Evolutionary conservation across 1,140 invertebrate species (phyloP).

Genomic region (Aphelinus certus): DNA sequence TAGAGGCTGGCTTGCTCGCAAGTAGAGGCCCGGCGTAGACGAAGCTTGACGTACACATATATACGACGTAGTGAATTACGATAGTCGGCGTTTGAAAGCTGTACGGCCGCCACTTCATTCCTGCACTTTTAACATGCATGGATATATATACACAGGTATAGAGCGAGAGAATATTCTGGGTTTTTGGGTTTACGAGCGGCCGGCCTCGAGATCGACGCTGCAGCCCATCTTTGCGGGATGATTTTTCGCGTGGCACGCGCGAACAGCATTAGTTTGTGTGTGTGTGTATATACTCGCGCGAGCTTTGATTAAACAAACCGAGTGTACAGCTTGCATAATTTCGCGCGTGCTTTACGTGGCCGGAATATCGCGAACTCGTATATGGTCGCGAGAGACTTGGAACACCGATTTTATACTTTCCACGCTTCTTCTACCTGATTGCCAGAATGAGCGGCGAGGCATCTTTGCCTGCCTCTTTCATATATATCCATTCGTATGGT

Average conservation of each 20-base stretch:
- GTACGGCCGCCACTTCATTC: background rate
- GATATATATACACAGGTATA: too few species aligned
- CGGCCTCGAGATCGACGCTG: too few species aligned
- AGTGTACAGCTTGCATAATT: too few species aligned
- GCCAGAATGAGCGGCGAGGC: background rate
- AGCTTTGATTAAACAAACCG: too few species aligned
- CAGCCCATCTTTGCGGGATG: background rate
- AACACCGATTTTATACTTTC: too few species aligned
- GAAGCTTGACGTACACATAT: background rate
- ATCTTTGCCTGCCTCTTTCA: background rate
- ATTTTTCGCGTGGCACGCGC: background rate
- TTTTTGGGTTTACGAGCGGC: constrained; percentile 34
- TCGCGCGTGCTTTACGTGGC: too few species aligned
- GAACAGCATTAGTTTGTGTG: background rate
- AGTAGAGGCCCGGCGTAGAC: constrained; percentile 4
- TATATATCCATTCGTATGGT: too few species aligned
- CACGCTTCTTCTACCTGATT: too few species aligned
- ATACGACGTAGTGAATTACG: background rate
- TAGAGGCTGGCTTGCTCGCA: background rate
- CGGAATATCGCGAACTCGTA: too few species aligned
- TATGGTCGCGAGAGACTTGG: too few species aligned
- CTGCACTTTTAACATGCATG: constrained; percentile 1
- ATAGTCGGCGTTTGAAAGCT: background rate
- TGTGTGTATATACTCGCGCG: too few species aligned
- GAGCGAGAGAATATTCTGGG: constrained; percentile 13